phyloP scores from a whole-genome alignment of 2,113 vertebrate genomes.

The Hemiprocne comata region DNA sequence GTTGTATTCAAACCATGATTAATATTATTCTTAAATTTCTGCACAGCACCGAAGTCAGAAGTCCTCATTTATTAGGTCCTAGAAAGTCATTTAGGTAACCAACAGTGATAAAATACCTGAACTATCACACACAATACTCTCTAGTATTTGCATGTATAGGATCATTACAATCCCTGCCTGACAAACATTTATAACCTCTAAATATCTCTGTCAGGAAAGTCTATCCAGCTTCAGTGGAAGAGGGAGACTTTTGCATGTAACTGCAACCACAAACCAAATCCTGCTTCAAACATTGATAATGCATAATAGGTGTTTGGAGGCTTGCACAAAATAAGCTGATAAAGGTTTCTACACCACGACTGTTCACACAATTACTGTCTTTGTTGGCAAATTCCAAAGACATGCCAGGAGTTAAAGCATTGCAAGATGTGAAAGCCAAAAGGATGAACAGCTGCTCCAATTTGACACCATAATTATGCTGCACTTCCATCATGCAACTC shows the following conservation, averaged over 20 bases:
- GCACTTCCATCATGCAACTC: not conserved
- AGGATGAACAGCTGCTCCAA: not conserved
- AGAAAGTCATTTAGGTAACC: not conserved
- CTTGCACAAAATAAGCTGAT: constrained; percentile 1
- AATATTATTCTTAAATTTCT: not conserved
- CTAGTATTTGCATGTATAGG: not conserved
- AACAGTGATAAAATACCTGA: not conserved
- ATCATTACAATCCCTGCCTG: not conserved
- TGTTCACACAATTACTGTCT: not conserved
- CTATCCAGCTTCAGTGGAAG: not conserved
- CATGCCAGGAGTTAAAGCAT: not conserved
- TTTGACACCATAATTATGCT: not conserved
- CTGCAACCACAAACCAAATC: constrained; percentile 22
- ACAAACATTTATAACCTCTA: not conserved
- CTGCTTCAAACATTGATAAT: not conserved
- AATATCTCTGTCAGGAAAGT: not conserved
- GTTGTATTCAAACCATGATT: not conserved
- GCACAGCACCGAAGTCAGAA: not conserved
- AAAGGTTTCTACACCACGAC: not conserved
- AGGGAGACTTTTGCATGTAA: not conserved
- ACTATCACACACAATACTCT: not conserved
- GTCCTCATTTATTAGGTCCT: not conserved
- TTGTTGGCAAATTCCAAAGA: not conserved
- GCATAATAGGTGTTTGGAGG: not conserved
- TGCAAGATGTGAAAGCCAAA: not conserved